phyloP scores from a whole-genome alignment of 2,113 vertebrate genomes.

The Hippocampus guttulatus region DNA sequence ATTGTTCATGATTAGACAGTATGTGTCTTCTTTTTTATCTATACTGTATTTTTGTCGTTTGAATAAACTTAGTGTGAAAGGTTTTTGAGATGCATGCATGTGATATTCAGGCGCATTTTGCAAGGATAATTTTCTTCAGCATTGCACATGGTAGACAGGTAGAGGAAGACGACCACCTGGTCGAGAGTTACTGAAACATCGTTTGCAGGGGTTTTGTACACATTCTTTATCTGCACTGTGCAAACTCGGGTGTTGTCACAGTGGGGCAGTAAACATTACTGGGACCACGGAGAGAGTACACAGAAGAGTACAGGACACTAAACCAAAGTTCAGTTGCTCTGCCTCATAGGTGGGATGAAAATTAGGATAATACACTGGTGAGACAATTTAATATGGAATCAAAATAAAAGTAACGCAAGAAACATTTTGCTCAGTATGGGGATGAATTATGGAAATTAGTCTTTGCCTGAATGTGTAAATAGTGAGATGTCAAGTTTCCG shows the following conservation, averaged over 20 bases:
- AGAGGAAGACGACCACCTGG: not conserved
- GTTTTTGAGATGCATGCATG: not conserved
- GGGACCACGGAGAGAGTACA: constrained; percentile 31
- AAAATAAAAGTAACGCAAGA: not conserved
- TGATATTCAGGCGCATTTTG: not conserved
- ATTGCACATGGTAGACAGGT: not conserved
- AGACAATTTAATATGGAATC: not conserved
- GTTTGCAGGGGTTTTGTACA: not conserved
- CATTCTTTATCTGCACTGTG: not conserved
- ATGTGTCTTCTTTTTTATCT: too few species aligned
- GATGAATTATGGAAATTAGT: not conserved
- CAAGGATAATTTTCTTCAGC: not conserved
- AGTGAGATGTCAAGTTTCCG: not conserved
- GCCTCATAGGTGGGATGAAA: not conserved
- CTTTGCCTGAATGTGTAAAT: not conserved
- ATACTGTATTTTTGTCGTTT: too few species aligned
- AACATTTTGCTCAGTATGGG: not conserved
- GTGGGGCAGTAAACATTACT: constrained; percentile 30
- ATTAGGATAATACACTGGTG: not conserved
- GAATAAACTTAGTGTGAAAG: too few species aligned
- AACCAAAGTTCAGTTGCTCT: constrained; percentile 50
- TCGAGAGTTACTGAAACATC: not conserved
- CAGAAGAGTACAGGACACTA: constrained; percentile 51
- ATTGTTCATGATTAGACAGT: too few species aligned
- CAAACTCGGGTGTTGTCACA: constrained; percentile 1